Percentiles rank a stretch among this genome's conserved stretches.
Evolutionary conservation across 2,888 invertebrate species (phyloP).

Genomic region (Ectemnius continuus): DNA sequence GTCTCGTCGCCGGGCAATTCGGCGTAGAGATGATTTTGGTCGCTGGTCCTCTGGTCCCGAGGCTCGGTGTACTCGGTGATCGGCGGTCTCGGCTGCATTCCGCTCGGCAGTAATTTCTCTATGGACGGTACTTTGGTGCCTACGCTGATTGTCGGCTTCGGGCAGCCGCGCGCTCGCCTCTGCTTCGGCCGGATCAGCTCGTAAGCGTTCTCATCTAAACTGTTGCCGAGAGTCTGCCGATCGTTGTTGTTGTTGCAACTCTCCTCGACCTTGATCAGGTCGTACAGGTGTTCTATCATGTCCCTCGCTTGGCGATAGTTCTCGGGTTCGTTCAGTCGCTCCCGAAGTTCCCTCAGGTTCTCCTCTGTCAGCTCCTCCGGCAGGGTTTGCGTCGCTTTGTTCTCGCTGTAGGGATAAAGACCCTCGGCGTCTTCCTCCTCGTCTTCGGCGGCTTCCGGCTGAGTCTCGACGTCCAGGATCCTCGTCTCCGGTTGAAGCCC

Average conservation of each 20-base stretch:
- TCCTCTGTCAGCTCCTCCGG: constrained; percentile 88
- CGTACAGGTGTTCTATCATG: constrained; percentile 88
- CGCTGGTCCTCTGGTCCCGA: constrained; percentile 71
- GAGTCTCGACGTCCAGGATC: constrained; percentile 78
- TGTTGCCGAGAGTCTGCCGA: constrained; percentile 21
- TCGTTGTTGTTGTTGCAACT: constrained; percentile 80
- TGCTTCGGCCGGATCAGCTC: constrained; percentile 80
- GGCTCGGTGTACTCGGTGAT: constrained; percentile 79
- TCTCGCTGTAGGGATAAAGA: constrained; percentile 77
- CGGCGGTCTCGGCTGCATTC: constrained; percentile 67
- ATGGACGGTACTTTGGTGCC: constrained; percentile 82
- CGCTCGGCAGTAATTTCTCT: constrained; percentile 80
- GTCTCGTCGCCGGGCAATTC: constrained; percentile 80
- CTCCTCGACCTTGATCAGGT: constrained; percentile 86
- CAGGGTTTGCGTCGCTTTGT: constrained; percentile 85
- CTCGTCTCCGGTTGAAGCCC: constrained; percentile 82
- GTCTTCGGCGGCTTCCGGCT: constrained; percentile 53
- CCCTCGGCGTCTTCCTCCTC: constrained; percentile 74
- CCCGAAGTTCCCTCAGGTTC: constrained; percentile 83
- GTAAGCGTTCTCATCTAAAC: constrained; percentile 81
- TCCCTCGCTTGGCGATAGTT: constrained; percentile 87
- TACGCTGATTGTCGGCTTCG: constrained; percentile 79
- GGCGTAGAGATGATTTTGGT: constrained; percentile 81
- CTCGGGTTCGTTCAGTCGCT: constrained; percentile 85
- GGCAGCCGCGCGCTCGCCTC: constrained; percentile 70